Evolutionary conservation across 2,113 vertebrate genomes (phyloP).

Genomic region (Paratilapia polleni): DNA sequence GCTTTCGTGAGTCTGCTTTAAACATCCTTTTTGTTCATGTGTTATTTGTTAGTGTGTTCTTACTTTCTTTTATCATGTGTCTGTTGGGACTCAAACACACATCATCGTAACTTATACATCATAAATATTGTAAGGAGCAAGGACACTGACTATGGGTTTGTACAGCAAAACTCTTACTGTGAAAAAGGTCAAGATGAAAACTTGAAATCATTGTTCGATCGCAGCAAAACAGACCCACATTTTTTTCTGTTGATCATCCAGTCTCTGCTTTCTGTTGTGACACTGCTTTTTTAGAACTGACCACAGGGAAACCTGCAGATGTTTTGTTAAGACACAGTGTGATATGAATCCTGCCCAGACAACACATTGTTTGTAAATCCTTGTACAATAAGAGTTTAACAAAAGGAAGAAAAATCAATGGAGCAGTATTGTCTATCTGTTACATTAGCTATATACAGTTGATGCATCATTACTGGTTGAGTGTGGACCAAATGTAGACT

Average conservation of each 20-base stretch:
- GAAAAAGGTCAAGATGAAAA: constrained; percentile 54
- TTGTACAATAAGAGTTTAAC: constrained; percentile 51
- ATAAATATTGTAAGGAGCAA: not conserved
- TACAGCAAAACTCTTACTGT: constrained; percentile 58
- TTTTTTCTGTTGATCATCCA: constrained; percentile 12
- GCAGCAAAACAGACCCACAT: constrained; percentile 2
- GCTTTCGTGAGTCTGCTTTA: constrained; percentile 5
- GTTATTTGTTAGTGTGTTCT: not conserved
- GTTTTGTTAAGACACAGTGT: constrained; percentile 1
- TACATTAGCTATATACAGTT: constrained; percentile 36
- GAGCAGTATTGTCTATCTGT: constrained; percentile 55
- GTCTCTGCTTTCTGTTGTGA: constrained; percentile 41
- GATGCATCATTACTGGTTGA: constrained; percentile 70
- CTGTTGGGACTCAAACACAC: constrained; percentile 17
- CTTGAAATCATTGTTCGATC: constrained; percentile 26
- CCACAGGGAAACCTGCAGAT: constrained; percentile 27
- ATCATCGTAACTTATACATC: not conserved
- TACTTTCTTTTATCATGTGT: not conserved
- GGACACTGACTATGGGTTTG: constrained; percentile 32
- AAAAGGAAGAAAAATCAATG: constrained; percentile 24
- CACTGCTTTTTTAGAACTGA: constrained; percentile 40
- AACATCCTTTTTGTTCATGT: constrained; percentile 12
- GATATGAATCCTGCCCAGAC: constrained; percentile 34
- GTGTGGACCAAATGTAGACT: constrained; percentile 71
- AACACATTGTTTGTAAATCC: constrained; percentile 55